Base-by-base conservation (phyloP, 2,113 vertebrate species). In the Hoplias malabaricus region DNA sequence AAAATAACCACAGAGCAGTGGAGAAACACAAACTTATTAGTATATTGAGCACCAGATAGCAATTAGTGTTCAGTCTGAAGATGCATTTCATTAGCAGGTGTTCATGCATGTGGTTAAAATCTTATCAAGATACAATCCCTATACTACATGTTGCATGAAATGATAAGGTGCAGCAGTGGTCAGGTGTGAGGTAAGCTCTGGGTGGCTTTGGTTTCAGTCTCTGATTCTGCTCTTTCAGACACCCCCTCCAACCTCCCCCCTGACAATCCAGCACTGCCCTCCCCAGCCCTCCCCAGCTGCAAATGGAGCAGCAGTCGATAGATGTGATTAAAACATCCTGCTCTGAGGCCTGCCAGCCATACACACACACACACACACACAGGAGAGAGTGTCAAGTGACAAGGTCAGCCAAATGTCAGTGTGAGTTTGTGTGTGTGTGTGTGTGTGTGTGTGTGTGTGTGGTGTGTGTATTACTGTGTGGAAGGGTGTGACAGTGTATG, bases 251-350 rank as follows among this genome's bases (percentile, higher is more conserved):
- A 25, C 1, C n/a, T 2, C 57, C 10, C 2, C n/a, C n/a, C 6
- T n/a, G n/a, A n/a, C 27, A 29, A 8, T 2, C 9, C n/a, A 50
- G 5, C 19, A 19, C 36, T 1, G 19, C 36, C 14, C 50, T 21
- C 16, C n/a, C 42, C 21, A 16, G 4, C 25, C 57, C 31, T 13
- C 23, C 9, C 13, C 65, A n/a, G 23, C 67, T 66, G 70, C 69
- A 83, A 84, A 40, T 33, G 62, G 65, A 79, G 81, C 50, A 56
- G 25, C 71, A 76, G 78, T 73, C 77, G 34, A 82, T 80, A 53
- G 69, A 80, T 66, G 73, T 82, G 83, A 85, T 82, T 80, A 82
- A 86, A 82, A 82, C 73, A 82, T 78, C 74, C 71, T 59, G 77
- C 57, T 82, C 21, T 50, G 63, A n/a, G 42, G 73, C 25, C 67